Conservation (phyloP, 2,113 vertebrate species). For the Heliornis fulica region DNA sequence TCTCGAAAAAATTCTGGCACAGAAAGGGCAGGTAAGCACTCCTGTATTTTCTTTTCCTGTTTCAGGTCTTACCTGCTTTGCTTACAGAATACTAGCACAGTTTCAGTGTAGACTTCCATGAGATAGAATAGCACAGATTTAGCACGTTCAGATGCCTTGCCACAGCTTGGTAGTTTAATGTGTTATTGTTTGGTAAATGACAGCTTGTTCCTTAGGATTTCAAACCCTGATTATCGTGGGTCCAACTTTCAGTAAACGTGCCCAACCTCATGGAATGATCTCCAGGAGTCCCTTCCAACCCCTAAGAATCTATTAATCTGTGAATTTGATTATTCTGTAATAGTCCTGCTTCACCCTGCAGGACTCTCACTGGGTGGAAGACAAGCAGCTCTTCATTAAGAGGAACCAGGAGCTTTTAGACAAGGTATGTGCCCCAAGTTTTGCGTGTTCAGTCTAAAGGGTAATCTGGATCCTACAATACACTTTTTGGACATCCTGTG, state of each 20-base stretch:
- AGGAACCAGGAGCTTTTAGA: constrained; percentile 96
- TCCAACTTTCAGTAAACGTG: background rate
- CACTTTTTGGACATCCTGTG: background rate
- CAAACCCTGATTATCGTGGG: background rate
- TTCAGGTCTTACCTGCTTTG: background rate
- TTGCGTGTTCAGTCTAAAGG: background rate
- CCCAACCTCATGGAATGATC: background rate
- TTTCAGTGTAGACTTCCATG: background rate
- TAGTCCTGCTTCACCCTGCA: constrained; percentile 73
- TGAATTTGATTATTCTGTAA: constrained; percentile 25
- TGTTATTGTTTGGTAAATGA: background rate
- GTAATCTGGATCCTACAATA: background rate
- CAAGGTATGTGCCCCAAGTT: constrained; percentile 78
- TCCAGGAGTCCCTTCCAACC: too few species aligned
- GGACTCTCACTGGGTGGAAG: constrained; percentile 99
- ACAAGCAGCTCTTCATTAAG: constrained; percentile 95
- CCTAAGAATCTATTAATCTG: too few species aligned
- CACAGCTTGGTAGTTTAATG: background rate
- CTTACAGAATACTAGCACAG: background rate
- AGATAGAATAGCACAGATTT: background rate
- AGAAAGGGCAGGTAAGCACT: constrained; percentile 89
- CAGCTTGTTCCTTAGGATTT: background rate
- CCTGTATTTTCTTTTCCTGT: background rate
- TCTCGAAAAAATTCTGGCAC: constrained; percentile 88
- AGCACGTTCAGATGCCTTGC: background rate